phyloP scores from a whole-genome alignment of 2,888 invertebrate genomes.

The Thereva unica region DNA sequence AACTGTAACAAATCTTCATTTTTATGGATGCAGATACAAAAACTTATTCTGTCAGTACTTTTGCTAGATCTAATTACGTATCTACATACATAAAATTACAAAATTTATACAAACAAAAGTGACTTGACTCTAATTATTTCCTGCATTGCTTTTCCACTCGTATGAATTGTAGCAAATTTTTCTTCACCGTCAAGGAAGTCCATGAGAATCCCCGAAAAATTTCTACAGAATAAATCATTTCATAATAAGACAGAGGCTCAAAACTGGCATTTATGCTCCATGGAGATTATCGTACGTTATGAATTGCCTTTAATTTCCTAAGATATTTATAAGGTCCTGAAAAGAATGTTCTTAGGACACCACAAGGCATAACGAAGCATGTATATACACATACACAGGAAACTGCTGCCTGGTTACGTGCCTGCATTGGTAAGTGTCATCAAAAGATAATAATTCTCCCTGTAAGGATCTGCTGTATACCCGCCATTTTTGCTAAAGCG shows the following conservation, averaged over 20 bases:
- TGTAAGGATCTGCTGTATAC: conserved; percentile 24
- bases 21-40: too few relatives aligned
- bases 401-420: conserved; percentile 28
- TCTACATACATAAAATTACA: too few relatives aligned
- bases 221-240: conserved; percentile 21
- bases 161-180: too few relatives aligned
- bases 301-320: conserved; percentile 39
- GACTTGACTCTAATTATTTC: too few relatives aligned
- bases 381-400: conserved; percentile 4
- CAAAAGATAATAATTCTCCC: conserved; percentile 41
- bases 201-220: conserved; percentile 13
- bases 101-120: too few relatives aligned
- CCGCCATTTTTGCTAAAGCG: conserved; percentile 17
- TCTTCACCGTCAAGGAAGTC: too few relatives aligned
- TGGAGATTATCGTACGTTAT: conserved; percentile 38
- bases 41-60: too few relatives aligned
- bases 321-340: conserved; percentile 3
- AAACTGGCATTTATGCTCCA: conserved; percentile 33
- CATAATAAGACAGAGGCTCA: conserved; percentile 32
- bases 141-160: too few relatives aligned
- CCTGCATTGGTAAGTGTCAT: conserved; percentile 39
- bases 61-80: too few relatives aligned
- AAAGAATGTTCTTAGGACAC: conserved; percentile 19
- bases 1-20: too few relatives aligned
- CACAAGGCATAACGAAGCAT: neutral